A percentile compares a stretch with the other conserved stretches of the same genome.
Conservation (phyloP, 2,888 invertebrate species). For the Pandemis heparana region DNA sequence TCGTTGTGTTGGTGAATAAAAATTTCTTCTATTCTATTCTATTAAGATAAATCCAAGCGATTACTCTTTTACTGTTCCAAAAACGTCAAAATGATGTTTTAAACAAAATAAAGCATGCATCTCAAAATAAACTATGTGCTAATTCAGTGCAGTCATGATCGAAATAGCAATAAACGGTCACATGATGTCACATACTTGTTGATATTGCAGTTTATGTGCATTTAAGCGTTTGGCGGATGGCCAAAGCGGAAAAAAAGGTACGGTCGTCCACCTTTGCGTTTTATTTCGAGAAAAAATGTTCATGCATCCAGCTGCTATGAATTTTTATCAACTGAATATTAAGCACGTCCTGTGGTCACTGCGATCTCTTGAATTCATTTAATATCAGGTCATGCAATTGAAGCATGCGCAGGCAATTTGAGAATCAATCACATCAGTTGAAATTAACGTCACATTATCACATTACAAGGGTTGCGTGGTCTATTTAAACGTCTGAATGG, state of each 20-base stretch:
- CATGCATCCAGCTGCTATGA: constrained; percentile 1
- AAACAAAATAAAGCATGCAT: constrained; percentile 1
- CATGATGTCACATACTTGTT: constrained; percentile 20
- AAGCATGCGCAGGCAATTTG: too few species aligned
- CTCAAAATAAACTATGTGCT: constrained; percentile 5
- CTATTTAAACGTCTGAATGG: too few species aligned
- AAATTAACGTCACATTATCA: too few species aligned
- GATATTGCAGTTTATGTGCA: constrained; percentile 27
- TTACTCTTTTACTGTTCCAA: background rate
- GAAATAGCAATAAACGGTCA: constrained; percentile 9
- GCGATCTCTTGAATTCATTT: background rate
- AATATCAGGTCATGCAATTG: background rate
- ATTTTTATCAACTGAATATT: background rate
- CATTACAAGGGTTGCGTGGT: too few species aligned
- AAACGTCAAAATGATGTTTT: background rate
- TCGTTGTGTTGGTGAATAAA: too few species aligned
- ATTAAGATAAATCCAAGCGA: background rate
- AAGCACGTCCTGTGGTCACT: background rate
- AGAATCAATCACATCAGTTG: too few species aligned
- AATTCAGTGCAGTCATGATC: constrained; percentile 9
- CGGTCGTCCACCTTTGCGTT: constrained; percentile 15
- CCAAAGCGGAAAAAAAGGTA: constrained; percentile 6
- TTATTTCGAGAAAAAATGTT: background rate
- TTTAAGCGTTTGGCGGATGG: constrained; percentile 6
- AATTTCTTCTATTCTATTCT: too few species aligned